Evolutionary conservation across 2,797 vertebrate genomes (phyloP).

Genomic region (Chelon labrosus): DNA sequence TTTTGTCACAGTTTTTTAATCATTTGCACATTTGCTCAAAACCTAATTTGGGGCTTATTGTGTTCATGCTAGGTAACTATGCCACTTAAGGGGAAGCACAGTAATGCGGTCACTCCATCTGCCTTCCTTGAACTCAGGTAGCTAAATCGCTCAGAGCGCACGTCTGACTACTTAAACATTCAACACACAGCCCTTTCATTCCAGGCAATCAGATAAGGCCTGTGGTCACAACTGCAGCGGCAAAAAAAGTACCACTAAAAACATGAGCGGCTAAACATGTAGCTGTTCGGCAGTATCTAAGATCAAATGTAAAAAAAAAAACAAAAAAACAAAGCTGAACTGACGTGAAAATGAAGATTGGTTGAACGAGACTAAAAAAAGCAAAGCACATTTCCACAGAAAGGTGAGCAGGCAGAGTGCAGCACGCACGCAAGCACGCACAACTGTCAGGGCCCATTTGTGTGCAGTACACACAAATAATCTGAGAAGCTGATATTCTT

Average conservation of each 20-base stretch:
- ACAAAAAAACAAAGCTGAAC: not conserved
- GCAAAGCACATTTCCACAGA: conserved; percentile 33
- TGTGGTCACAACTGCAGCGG: conserved; percentile 50
- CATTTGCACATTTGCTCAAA: not conserved
- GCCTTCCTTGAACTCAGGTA: conserved; percentile 47
- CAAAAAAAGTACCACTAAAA: conserved; percentile 24
- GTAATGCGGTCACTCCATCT: not conserved
- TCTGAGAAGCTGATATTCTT: conserved; percentile 54
- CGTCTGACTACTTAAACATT: conserved; percentile 45
- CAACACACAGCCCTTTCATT: conserved; percentile 54
- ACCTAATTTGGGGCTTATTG: not conserved
- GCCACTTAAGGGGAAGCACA: not conserved
- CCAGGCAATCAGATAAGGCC: conserved; percentile 77
- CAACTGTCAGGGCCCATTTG: conserved; percentile 46
- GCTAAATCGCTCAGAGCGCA: conserved; percentile 8
- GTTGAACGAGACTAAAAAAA: conserved; percentile 11
- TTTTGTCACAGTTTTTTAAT: not conserved
- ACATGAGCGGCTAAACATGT: conserved; percentile 13
- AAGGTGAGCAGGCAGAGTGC: conserved; percentile 31
- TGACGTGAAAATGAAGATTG: conserved; percentile 1
- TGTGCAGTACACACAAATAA: conserved; percentile 69
- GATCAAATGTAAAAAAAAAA: conserved; percentile 19
- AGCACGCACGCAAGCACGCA: conserved; percentile 2
- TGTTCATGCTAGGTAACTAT: not conserved
- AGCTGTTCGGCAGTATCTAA: conserved; percentile 5